phyloP scores from a whole-genome alignment of 2,888 invertebrate species.

The Cyrtodaria siliqua region DNA sequence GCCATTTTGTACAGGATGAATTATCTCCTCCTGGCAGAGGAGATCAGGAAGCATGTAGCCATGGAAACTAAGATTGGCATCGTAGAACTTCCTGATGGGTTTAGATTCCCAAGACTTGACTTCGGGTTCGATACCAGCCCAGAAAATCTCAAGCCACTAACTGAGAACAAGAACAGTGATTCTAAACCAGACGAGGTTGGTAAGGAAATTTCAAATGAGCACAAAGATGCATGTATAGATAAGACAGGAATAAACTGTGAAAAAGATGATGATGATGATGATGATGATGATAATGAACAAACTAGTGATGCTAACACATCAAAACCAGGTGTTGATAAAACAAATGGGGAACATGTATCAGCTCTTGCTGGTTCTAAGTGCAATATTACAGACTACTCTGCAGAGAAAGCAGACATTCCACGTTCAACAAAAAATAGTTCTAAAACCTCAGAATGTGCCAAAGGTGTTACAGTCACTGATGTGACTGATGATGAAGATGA shows the following conservation, averaged over 20 bases:
- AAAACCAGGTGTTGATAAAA: neutral
- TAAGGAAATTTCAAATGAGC: neutral
- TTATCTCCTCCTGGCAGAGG: slow-evolving; percentile 96
- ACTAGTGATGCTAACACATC: neutral
- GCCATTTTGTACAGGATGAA: slow-evolving; percentile 98
- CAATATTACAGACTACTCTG: neutral
- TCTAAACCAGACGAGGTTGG: neutral
- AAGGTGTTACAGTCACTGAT: neutral
- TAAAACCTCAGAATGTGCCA: no score
- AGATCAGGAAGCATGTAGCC: slow-evolving; percentile 89
- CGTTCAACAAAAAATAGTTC: no score
- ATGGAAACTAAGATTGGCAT: slow-evolving; percentile 85
- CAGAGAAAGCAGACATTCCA: no score
- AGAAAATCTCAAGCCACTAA: slow-evolving; percentile 61
- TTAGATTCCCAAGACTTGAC: slow-evolving; percentile 95
- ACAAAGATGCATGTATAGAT: neutral
- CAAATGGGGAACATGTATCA: neutral
- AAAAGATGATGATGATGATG: neutral
- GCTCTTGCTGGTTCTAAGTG: neutral
- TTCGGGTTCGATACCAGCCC: slow-evolving; percentile 87
- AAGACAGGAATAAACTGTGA: slow-evolving; percentile 1
- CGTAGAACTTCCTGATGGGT: slow-evolving; percentile 87
- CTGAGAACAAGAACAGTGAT: slow-evolving; percentile 18
- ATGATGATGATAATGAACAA: slow-evolving; percentile 3
- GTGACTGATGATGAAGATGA: neutral